phyloP scores from a whole-genome alignment of 2,888 invertebrate species.

The Eremobia ochroleuca region DNA sequence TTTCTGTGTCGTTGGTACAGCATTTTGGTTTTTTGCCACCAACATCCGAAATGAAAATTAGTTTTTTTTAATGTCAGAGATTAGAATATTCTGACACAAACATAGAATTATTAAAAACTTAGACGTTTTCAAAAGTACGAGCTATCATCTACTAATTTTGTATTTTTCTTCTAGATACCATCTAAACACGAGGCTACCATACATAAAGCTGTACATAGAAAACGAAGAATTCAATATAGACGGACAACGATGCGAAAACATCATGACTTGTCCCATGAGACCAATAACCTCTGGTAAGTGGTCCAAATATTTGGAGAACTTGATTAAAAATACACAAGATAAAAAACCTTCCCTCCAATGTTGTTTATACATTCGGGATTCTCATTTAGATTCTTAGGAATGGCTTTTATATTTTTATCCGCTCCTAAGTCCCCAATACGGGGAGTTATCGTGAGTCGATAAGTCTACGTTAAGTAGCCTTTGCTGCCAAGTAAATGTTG shows the following conservation, averaged over 20 bases:
- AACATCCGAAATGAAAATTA: no score
- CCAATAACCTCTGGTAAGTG: conserved; percentile 95
- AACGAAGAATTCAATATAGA: conserved; percentile 98
- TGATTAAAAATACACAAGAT: conserved; percentile 48
- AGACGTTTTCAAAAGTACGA: background rate
- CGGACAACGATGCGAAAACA: conserved; percentile 97
- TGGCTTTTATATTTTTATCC: conserved; percentile 34
- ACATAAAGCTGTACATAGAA: conserved; percentile 97
- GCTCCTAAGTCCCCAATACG: conserved; percentile 3
- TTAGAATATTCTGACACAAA: no score
- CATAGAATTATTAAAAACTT: background rate
- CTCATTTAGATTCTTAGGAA: conserved; percentile 36
- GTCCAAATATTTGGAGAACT: conserved; percentile 47
- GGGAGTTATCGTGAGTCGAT: conserved; percentile 27
- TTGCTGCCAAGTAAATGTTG: conserved; percentile 39
- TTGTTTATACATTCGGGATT: conserved; percentile 23
- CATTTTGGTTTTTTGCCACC: no score
- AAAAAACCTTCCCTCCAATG: conserved; percentile 13
- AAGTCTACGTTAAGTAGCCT: conserved; percentile 41
- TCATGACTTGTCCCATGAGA: conserved; percentile 98
- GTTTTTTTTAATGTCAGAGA: no score
- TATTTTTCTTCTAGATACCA: conserved; percentile 92
- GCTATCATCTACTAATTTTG: background rate
- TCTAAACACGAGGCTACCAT: conserved; percentile 96
- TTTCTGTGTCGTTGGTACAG: no score